Base-by-base conservation (phyloP, 1,140 invertebrate species). In the Popillia japonica region DNA sequence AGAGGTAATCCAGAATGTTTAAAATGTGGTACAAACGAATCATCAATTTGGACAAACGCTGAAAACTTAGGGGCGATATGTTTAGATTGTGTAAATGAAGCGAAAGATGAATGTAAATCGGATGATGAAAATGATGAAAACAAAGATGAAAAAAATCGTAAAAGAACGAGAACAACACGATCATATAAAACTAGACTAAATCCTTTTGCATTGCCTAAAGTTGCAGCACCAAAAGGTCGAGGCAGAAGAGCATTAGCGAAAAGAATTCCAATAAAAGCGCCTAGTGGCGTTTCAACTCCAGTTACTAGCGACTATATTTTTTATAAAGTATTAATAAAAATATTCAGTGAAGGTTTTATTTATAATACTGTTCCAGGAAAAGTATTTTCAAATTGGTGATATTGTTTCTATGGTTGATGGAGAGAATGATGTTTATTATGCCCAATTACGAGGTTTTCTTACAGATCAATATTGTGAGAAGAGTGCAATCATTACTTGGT, bases 381-480 rank as follows among this genome's bases (percentile, higher is more conserved):
- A 90, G 79, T 97, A 96, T 87, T 94, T 94, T 88, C 95, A 97
- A 91, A 89, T 95, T 48, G 96, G 96, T 7, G 96, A 98, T 85
- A 95, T 98, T 84, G 96, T 98, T 0, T 96, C 95, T 0, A 89
- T 98, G 83, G 89, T 93, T 40, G 96, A 97, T 84, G 86, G 91
- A 42, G 92, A 94, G 76, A 93, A 93, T 74, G 92, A 91, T 72
- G 90, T 92, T 68, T 98, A 94, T 88, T 98, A 96, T 86, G 96
- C 95, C 42, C 96, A 98, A 88, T 93, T 98, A 41, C 89, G 94
- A 81, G 96, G 96, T 0, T 91, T 98, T 75, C 87, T 98, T 23
- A 95, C 95, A 9, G 96, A 98, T 86, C 95, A 97, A 84, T 98
- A 95, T 87, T 96, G 95, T 84, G 95, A 98, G 84, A 98, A 98